Evolutionary conservation across 2,888 invertebrate species (phyloP), one percentile per base, ranked within the genome.

Genomic region (Merodon equestris): DNA sequence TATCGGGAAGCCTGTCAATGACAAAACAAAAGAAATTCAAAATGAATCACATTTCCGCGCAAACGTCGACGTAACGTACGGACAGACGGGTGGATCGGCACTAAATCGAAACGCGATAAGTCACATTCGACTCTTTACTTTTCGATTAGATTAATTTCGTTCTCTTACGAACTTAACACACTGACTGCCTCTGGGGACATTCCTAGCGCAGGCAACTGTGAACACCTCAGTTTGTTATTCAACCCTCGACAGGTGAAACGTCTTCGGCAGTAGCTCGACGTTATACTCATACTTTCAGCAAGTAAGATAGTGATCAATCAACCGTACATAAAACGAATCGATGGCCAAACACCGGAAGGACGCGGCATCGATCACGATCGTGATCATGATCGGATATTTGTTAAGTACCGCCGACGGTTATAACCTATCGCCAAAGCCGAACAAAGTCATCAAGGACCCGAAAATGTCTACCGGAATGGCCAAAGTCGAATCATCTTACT

Each of bases 371-470:
- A 13, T 17, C 13, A 47, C 68, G 36, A 13, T 17, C 13, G 14
- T 63, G 19, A 45, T 66, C 9, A 12, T 70, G 17, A 3, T 64
- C 45, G 51, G 53, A 18, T 53, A 9, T 15, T 14, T 54, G n/a
- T 14, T 53, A 1, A 58, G 48, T 19, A 42, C 13, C 42, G 75
- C 83, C 17, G 47, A 47, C 44, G 83, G 84, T 48, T 89, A 87
- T 81, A 89, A 89, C 73, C 82, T 89, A 57, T 89, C 89, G 38
- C 89, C 89, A 12, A 84, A 84, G 40, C 87, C 89, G 19, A 89
- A 89, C 84, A 68, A 70, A 15, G 82, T 85, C 73, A 84, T 89
- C 67, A 83, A 70, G 71, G 88, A 88, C 82, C 88, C 89, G 34
- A 84, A 86, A 68, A 77, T 86, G 14, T 77, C 81, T 15, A 86